Evolutionary conservation across 1,140 invertebrate genomes (phyloP), one percentile per base, ranked within the genome.

Genomic region (Drosophila equinoxialis): DNA sequence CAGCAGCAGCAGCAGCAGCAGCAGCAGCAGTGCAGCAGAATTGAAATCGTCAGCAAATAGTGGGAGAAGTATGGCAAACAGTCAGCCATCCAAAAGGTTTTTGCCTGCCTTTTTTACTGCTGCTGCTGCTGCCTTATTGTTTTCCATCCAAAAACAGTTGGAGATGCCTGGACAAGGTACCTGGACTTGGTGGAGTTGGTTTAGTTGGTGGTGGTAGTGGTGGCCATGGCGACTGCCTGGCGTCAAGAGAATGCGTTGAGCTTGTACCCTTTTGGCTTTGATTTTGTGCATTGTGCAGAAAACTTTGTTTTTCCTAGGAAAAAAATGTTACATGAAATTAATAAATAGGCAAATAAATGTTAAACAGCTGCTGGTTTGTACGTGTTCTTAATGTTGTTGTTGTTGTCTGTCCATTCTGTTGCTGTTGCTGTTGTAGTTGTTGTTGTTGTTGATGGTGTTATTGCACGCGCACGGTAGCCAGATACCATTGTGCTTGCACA

Each of bases 341-440:
- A 89, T 89, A 89, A 89, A 89, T 89, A 89, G 85, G 85, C 85
- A 89, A 89, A 89, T 90, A 90, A 89, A 90, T 90, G 85, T 89
- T 90, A 90, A 89, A 89, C 85, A 89, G 85, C 84, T 90, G 85
- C 80, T 85, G 84, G 83, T 90, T 90, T 85, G 77, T 84, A 84
- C 80, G 81, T 81, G 80, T 87, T 87, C 68, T 71, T 62, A 42
- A 63, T 61, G 63, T 37, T 71, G 64, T 3, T 71, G 59, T 42
- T 64, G 58, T 55, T 61, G n/a, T 33, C 60, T 48, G 39, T 13
- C 23, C 23, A 26, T 26, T 26, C 14, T 66, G 58, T 13, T 58
- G n/a, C 23, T 75, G 59, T 20, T 73, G 70, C 51, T 75, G 60
- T 2, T 66, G 45, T 41, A 69, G 35, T n/a, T 71, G 39, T 5